Base-by-base conservation (phyloP, 2,113 vertebrate species). In the Maylandia zebra region DNA sequence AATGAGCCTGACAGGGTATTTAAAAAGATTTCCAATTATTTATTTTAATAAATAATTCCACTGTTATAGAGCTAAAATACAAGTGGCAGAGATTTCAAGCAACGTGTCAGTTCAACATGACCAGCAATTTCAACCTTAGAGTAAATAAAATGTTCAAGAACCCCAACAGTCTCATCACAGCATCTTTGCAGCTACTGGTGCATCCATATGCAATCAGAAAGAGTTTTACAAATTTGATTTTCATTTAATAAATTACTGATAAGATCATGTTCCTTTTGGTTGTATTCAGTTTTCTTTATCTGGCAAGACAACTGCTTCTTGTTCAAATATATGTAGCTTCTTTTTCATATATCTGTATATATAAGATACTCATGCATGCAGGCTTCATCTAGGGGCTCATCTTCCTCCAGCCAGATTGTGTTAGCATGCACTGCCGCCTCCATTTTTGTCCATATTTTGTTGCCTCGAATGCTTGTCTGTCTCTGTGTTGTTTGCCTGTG, bases 71-170 rank as follows among this genome's bases (percentile, higher is more conserved):
- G 61, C 17, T 38, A 66, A 66, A 38, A 36, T n/a, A 66, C 17
- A 38, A 0, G 32, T 66, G 17, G 32, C 61, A 66, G 32, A 66
- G 32, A 38, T 38, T 38, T 66, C 32, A 66, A 66, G 17, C 1
- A 36, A 0, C 32, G 1, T 0, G 17, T 10, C 61, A 12, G 34
- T 38, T 38, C 9, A 64, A 11, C 59, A 34, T 22, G 4, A 38
- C 0, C 7, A 69, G 19, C 34, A 69, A 41, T 22, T 38, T 69
- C 1, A 38, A 22, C 64, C 64, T 8, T 8, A 69, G 64, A 22
- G 34, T 2, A 69, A 38, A 66, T 36, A 38, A 38, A 69, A 38
- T 22, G 19, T 36, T 36, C 61, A 38, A 66, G 34, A 41, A 69
- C 3, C 1, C 34, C 34, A 69, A 69, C 11, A 14, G 64, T 38